Evolutionary conservation across 2,888 invertebrate species (phyloP).

Genomic region (Leucophenga montana): DNA sequence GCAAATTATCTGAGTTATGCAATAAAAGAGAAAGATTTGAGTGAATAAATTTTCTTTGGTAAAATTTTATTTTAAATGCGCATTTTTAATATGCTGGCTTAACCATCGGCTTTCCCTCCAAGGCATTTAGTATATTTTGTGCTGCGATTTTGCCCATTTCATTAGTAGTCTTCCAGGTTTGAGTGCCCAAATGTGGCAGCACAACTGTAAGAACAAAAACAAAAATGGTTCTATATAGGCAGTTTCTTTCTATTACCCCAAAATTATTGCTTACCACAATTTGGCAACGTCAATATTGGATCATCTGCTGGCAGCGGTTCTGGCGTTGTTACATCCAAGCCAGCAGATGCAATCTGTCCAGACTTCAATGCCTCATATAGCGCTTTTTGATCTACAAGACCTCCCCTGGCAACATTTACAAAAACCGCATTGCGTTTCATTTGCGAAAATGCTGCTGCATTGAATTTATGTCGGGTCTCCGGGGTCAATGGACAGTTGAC

Average conservation of each 20-base stretch:
- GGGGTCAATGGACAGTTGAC: slow-evolving; percentile 85
- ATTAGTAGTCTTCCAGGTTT: slow-evolving; percentile 82
- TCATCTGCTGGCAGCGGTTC: slow-evolving; percentile 90
- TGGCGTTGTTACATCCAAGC: slow-evolving; percentile 92
- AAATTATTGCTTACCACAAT: slow-evolving; percentile 79
- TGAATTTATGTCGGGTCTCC: slow-evolving; percentile 86
- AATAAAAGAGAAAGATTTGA: slow-evolving; percentile 48
- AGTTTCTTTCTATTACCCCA: not conserved
- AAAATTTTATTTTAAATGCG: not conserved
- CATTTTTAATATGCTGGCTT: slow-evolving; percentile 73
- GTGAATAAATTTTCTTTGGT: slow-evolving; percentile 39
- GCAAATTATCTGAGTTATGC: slow-evolving; percentile 57
- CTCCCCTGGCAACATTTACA: slow-evolving; percentile 89
- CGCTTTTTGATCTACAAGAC: slow-evolving; percentile 85
- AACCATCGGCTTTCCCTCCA: slow-evolving; percentile 81
- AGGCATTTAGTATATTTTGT: slow-evolving; percentile 83
- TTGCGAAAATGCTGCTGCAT: slow-evolving; percentile 82
- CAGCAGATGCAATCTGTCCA: slow-evolving; percentile 87
- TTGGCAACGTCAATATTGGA: slow-evolving; percentile 83
- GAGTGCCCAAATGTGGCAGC: slow-evolving; percentile 90
- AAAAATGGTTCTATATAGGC: not conserved
- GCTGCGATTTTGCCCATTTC: slow-evolving; percentile 88
- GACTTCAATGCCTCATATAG: slow-evolving; percentile 83
- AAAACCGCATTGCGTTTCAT: slow-evolving; percentile 92
- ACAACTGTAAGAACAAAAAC: slow-evolving; percentile 77